Evolutionary conservation across 2,797 vertebrate species (phyloP), one percentile per base, ranked within the genome.

Genomic region (Euphonia xanthogaster): DNA sequence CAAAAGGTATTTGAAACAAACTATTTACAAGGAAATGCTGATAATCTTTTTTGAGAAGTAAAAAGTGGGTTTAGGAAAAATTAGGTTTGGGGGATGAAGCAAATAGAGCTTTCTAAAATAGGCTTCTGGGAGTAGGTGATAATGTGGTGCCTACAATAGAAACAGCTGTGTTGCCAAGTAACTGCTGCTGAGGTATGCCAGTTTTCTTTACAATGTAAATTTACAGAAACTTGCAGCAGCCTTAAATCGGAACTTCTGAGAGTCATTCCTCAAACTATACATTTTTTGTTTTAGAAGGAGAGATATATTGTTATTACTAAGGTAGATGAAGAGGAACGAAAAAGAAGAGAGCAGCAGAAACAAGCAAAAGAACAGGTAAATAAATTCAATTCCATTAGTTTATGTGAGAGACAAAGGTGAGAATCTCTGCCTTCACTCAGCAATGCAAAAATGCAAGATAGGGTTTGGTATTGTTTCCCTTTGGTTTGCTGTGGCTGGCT

Each of bases 281-380:
- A 1, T 84, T 78, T 95, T 95, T 72, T 63, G 57, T 97, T 97
- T 86, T 95, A 99, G 99, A 99, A 99, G 88, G 99, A 99, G 85
- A 98, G 99, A 35, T 99, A 97, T 4, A 99, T 99, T 92, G 98
- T 99, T 97, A 96, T 99, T 97, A 99, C 98, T 96, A 99, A 99
- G 96, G 99, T 99, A 54, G 98, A 99, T 35, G 99, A 99, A 17
- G 99, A 99, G 66, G 99, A 99, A 93, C 97, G 99, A 75, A 99
- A 98, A 97, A 98, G 96, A 96, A 98, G 98, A 88, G 99, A 99
- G 55, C 98, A 99, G 80, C 98, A 99, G 97, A 99, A 99, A 85
- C 98, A 98, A 30, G 98, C 98, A 50, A 98, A 98, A 83, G 99
- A 99, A 86, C 99, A 99, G 99, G 99, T 99, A 88, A 90, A 12